These are phyloP conservation scores for Thelaira solivaga DNA, from an alignment of 2,888 invertebrate genomes.

Conservation along the genomic window DNA sequence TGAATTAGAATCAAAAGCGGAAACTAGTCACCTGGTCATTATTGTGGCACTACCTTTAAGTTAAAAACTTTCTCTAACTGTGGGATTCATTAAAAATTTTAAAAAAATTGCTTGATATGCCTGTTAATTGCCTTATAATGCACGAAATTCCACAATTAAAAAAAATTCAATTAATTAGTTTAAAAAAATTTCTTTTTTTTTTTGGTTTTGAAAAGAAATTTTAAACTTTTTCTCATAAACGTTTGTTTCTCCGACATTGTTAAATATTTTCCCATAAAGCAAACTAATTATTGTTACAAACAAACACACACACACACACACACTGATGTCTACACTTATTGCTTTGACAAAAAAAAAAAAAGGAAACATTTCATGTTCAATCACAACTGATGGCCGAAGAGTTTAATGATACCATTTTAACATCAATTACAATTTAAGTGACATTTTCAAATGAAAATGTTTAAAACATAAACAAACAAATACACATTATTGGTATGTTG, in stretches of 20 bases:
- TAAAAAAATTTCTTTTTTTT: too few relatives aligned
- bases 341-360: background rate
- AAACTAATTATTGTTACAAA: constrained; percentile 1
- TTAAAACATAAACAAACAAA: constrained; percentile 3
- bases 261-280: constrained; percentile 12
- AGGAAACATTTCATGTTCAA: constrained; percentile 8
- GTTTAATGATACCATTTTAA: constrained; percentile 24
- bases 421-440: constrained; percentile 43
- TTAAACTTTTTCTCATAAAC: background rate
- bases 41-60: too few relatives aligned
- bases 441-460: constrained; percentile 26
- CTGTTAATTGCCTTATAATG: too few relatives aligned
- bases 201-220: background rate
- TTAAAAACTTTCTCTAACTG: too few relatives aligned
- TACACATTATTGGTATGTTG: background rate
- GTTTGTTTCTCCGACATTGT: background rate
- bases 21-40: too few relatives aligned
- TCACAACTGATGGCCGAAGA: constrained; percentile 33
- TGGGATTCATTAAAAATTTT: too few relatives aligned
- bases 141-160: too few relatives aligned
- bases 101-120: too few relatives aligned
- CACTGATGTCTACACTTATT: background rate
- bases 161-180: too few relatives aligned
- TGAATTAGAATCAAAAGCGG: too few relatives aligned
- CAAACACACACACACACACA: background rate